phyloP scores from a whole-genome alignment of 2,797 vertebrate species.

The Austrolebias charrua region DNA sequence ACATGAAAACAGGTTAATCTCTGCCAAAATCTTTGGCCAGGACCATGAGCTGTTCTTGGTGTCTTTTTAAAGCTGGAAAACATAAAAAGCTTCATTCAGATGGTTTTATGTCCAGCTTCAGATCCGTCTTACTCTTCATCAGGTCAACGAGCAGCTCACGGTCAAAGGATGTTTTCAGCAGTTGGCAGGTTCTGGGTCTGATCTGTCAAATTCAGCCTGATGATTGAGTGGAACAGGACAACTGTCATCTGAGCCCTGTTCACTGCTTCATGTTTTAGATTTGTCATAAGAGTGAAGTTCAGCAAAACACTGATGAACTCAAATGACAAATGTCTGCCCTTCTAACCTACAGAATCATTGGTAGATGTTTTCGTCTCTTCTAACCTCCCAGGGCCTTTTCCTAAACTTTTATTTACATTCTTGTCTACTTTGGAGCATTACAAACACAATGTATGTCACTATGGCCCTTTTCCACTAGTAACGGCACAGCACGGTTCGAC shows the following conservation, averaged over 20 bases:
- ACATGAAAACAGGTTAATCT: no score
- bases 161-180: slow-evolving; percentile 67
- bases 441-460: neutral
- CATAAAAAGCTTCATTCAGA: slow-evolving; percentile 32
- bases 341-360: no score
- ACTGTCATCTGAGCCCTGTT: slow-evolving; percentile 14
- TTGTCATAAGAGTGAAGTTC: slow-evolving; percentile 41
- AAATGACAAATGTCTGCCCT: no score
- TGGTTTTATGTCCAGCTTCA: slow-evolving; percentile 1
- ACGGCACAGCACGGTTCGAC: no score
- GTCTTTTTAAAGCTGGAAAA: neutral
- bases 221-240: slow-evolving; percentile 42
- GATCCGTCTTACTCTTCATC: slow-evolving; percentile 9
- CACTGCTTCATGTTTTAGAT: slow-evolving; percentile 40
- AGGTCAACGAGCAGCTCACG: slow-evolving; percentile 3
- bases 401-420: no score
- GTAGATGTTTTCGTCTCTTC: no score
- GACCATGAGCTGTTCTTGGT: neutral
- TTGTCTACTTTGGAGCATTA: slow-evolving; percentile 4
- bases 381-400: no score
- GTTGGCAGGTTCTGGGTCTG: slow-evolving; percentile 40
- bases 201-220: slow-evolving; percentile 57
- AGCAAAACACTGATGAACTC: slow-evolving; percentile 23
- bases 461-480: neutral
- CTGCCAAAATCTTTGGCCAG: no score